phyloP scores from a whole-genome alignment of 2,797 vertebrate genomes.

The Echiichthys vipera region DNA sequence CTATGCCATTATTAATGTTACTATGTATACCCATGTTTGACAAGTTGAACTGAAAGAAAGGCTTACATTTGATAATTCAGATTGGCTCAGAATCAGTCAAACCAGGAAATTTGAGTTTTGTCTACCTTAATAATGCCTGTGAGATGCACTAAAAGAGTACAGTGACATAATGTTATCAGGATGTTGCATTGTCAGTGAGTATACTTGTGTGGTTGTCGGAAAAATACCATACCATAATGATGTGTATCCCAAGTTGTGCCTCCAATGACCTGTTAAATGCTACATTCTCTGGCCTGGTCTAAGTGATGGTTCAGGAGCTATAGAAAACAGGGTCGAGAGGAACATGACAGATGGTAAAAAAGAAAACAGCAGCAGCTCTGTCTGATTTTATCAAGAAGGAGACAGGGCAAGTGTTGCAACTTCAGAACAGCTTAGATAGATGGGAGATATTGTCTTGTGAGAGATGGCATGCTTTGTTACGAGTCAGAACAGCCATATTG shows the following conservation, averaged over 20 bases:
- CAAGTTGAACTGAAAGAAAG: neutral
- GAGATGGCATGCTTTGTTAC: conserved; percentile 22
- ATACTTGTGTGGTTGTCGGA: neutral
- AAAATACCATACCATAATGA: neutral
- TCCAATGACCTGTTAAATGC: conserved; percentile 31
- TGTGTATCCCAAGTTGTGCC: neutral
- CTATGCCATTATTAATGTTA: neutral
- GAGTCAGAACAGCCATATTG: conserved; percentile 34
- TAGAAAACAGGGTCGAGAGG: conserved; percentile 7
- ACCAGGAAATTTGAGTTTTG: neutral
- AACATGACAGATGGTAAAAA: conserved; percentile 32
- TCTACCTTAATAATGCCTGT: neutral
- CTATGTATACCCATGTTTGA: neutral
- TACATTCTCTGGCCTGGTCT: conserved; percentile 14
- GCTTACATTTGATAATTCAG: neutral
- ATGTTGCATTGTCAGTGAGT: neutral
- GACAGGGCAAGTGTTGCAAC: conserved; percentile 40
- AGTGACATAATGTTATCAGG: neutral
- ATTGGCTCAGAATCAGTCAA: neutral
- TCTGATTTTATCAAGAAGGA: conserved; percentile 45
- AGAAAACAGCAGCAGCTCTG: conserved; percentile 13
- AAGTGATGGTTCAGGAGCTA: conserved; percentile 45
- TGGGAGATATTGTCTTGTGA: conserved; percentile 40
- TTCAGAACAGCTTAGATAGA: conserved; percentile 61
- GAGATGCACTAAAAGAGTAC: neutral